Conservation (phyloP, 2,797 vertebrate genomes). For the Darevskia nairensis region DNA sequence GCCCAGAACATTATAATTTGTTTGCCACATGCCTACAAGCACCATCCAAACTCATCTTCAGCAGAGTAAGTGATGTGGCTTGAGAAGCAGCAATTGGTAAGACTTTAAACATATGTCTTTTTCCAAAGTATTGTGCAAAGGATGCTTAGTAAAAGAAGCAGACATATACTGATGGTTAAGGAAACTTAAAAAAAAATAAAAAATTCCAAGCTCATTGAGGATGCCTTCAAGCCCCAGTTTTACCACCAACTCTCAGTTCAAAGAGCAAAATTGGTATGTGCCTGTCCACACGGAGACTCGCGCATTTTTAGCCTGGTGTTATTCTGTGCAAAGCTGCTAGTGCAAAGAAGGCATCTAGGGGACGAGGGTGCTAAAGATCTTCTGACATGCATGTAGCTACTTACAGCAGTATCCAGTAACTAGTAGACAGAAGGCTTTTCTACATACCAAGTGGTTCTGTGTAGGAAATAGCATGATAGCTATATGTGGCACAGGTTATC, state of each 20-base stretch:
- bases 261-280: not conserved
- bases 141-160: constrained; percentile 31
- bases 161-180: not conserved
- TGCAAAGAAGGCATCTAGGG: not conserved
- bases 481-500: too few species aligned
- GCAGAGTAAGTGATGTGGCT: constrained; percentile 25
- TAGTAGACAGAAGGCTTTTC: too few species aligned
- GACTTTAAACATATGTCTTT: not conserved
- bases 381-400: too few species aligned
- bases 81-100: not conserved
- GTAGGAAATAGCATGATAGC: too few species aligned
- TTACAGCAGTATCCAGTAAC: too few species aligned
- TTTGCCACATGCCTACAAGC: not conserved
- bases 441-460: too few species aligned
- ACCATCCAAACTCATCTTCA: not conserved
- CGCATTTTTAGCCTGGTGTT: not conserved
- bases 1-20: constrained; percentile 25
- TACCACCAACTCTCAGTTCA: not conserved
- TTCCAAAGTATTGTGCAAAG: constrained; percentile 11
- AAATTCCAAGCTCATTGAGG: not conserved
- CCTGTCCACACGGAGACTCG: not conserved
- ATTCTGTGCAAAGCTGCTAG: too few species aligned
- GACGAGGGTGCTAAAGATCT: too few species aligned
- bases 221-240: not conserved
- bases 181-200: constrained; percentile 1